Base-by-base conservation (phyloP, 2,113 vertebrate species). In the Heteronetta atricapilla region DNA sequence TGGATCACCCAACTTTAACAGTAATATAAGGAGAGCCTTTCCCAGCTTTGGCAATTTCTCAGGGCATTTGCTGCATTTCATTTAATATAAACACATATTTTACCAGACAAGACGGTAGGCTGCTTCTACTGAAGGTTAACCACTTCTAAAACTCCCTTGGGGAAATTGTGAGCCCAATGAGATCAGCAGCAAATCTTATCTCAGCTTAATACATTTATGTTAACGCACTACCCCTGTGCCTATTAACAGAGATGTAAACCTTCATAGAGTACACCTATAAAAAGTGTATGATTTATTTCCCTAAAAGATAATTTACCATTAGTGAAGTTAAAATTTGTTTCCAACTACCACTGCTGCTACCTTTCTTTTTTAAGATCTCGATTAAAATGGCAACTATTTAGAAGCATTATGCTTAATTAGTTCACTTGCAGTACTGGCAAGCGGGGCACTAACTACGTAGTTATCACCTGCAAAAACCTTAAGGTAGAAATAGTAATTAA, bases 361-460 rank as follows among this genome's bases (percentile, higher is more conserved):
- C 40, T 36, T 58, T 53, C 31, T 25, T 25, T 33, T 82, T 60
- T 62, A 40, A 84, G 64, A 26, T 38, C 38, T 82, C 31, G 53
- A 80, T 86, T 96, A 88, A 53, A 94, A 84, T 46, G 42, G 34
- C 56, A 90, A 70, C 90, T 78, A 83, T 76, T 83, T 86, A 55
- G 66, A 73, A 92, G 23, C 38, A 88, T 55, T 75, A 33, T 53
- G 48, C 66, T 86, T 94, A 93, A 93, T 96, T 95, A 88, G 60
- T 66, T 92, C 83, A 84, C 93, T 93, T 89, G 94, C 86, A 81
- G 50, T 67, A 74, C 83, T 75, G 80, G 62, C 86, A 88, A 94
- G 64, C 59, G 83, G 44, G 56, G 69, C 44, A 50, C 76, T 82
- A 86, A 78, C 62, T 83, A 68, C 70, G 74, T 40, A 60, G 60